Percentiles rank a stretch among this genome's conserved stretches.
These are phyloP conservation scores for Aleiodes leptofemur DNA, from an alignment of 2,888 invertebrate genomes.

Conservation along the genomic window DNA sequence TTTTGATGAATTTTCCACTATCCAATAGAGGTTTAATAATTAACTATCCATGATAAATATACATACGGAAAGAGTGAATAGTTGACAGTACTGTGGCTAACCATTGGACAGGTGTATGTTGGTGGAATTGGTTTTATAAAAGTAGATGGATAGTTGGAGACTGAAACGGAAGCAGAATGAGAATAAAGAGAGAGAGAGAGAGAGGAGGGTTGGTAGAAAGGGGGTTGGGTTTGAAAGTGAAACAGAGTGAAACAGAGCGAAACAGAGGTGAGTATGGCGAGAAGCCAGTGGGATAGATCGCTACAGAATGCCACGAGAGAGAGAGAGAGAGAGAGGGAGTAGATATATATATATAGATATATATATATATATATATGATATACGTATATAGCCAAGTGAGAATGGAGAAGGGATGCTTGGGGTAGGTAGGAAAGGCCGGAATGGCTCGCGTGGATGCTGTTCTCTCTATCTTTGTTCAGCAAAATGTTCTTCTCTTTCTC, in stretches of 20 bases:
- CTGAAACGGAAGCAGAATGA: constrained; percentile 37
- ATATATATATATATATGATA: not conserved
- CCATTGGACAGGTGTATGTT: constrained; percentile 37
- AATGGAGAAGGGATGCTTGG: constrained; percentile 60
- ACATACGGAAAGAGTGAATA: constrained; percentile 63
- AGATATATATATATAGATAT: not conserved
- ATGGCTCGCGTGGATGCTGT: constrained; percentile 71
- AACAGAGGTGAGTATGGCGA: constrained; percentile 41
- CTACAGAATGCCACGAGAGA: constrained; percentile 17
- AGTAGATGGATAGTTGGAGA: constrained; percentile 30
- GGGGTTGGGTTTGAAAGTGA: constrained; percentile 23
- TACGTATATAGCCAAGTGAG: constrained; percentile 2
- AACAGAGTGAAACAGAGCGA: constrained; percentile 50
- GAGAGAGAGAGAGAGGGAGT: not conserved
- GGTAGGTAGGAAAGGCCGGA: constrained; percentile 68
- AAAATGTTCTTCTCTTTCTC: constrained; percentile 34
- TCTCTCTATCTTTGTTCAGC: constrained; percentile 47
- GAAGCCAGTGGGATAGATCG: constrained; percentile 34
- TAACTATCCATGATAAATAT: constrained; percentile 63
- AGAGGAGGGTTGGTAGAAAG: constrained; percentile 26
- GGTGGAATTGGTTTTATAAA: constrained; percentile 17
- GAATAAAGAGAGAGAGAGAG: constrained; percentile 36
- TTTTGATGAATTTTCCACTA: constrained; percentile 30
- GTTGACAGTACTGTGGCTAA: constrained; percentile 63
- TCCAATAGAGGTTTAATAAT: constrained; percentile 63